Evolutionary conservation across 2,113 vertebrate species (phyloP).

Genomic region (Azemiops feae): DNA sequence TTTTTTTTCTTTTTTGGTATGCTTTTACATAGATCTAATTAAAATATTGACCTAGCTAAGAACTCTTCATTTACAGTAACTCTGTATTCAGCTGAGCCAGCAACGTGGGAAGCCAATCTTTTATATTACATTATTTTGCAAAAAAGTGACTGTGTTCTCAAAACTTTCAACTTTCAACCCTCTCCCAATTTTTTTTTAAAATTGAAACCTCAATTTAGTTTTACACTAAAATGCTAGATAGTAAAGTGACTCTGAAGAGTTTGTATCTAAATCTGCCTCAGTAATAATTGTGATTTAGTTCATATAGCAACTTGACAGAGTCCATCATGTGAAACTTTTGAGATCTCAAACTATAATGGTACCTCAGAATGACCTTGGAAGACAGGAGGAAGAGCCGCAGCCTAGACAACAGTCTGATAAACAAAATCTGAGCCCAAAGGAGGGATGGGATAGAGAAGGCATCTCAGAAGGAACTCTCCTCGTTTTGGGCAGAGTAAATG

Average conservation of each 20-base stretch:
- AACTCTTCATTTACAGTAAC: conserved; percentile 57
- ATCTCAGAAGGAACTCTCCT: neutral
- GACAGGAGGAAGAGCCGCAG: neutral
- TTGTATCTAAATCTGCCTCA: neutral
- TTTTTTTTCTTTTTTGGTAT: neutral
- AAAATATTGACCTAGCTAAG: conserved; percentile 53
- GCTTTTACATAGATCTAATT: conserved; percentile 60
- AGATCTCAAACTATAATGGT: neutral
- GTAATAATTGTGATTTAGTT: neutral
- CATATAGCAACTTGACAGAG: neutral
- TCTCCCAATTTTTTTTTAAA: neutral
- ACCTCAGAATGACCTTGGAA: neutral
- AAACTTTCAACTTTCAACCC: neutral
- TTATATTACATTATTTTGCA: conserved; percentile 3
- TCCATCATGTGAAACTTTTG: neutral
- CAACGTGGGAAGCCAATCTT: conserved; percentile 43
- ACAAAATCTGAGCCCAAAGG: neutral
- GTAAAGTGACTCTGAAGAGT: neutral
- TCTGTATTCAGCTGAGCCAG: conserved; percentile 53
- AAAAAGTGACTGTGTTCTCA: neutral
- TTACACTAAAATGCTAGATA: neutral
- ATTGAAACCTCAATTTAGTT: neutral
- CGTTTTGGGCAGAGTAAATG: neutral
- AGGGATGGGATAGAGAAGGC: neutral
- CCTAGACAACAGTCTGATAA: neutral